Base-by-base conservation (phyloP, 2,888 invertebrate species). In the Pseudococcus longispinus region DNA sequence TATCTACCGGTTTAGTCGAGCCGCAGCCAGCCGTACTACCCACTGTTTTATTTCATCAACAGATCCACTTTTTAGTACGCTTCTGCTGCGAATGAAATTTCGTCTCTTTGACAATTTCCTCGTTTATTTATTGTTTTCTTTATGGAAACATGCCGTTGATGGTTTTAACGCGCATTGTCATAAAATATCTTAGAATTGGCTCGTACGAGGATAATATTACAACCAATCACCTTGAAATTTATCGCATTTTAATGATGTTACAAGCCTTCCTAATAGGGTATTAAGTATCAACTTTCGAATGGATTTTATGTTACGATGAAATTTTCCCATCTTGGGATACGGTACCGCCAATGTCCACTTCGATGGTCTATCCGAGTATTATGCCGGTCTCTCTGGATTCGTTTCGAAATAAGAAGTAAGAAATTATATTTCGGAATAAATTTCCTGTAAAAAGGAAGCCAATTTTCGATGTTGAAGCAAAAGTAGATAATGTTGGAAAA, bases 161-260 rank as follows among this genome's bases (percentile, higher is more conserved):
- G 70, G 70, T 5, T 42, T 80, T 29, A 80, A 80, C 74, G 74
- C 18, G 77, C n/a, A n/a, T 65, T 70, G 70, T 70, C 70, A 70
- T 70, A 80, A 80, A 80, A 80, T 80, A 80, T 42, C 42, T 13
- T 42, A 42, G 42, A 80, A 80, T 80, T 80, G 20, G 42, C 8
- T 80, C 42, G 37, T 20, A 29, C 42, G 60, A 23, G 60, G 37
- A 32, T 11, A 80, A 37, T 37, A 42, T 20, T 42, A 80, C 77
- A 80, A 20, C 32, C 42, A 80, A 80, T 80, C 42, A 20, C 77
- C 77, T 80, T 80, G 77, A 42, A 80, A 42, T 80, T 80, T 80
- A 80, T 80, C 8, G 9, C 29, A 80, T 80, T 80, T 80, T 80
- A 80, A 80, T 80, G 77, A 80, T 80, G 32, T 80, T 70, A 70